phyloP scores from a whole-genome alignment of 2,797 vertebrate species.

The Rhinatrema bivittatum region DNA sequence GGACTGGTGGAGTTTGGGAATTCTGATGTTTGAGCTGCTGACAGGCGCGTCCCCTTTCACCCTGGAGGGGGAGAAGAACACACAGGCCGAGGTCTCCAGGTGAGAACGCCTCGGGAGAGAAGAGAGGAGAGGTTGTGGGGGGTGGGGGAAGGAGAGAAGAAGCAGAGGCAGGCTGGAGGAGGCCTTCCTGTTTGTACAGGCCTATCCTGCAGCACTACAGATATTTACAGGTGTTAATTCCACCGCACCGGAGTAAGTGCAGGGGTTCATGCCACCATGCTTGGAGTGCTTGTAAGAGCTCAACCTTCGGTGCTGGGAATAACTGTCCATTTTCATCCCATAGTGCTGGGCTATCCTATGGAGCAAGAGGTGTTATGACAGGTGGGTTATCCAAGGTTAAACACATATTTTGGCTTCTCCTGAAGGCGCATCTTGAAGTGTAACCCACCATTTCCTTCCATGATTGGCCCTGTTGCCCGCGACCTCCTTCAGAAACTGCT shows the following conservation, averaged over 20 bases:
- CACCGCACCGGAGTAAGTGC: no score
- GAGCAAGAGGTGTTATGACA: not conserved
- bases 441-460: constrained; percentile 78
- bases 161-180: not conserved
- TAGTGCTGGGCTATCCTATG: no score
- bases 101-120: constrained; percentile 36
- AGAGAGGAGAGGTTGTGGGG: not conserved
- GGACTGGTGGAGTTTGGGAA: constrained; percentile 92
- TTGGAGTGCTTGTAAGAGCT: no score
- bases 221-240: no score
- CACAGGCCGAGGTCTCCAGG: constrained; percentile 87
- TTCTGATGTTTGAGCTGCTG: constrained; percentile 85
- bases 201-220: no score
- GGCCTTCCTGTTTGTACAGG: no score
- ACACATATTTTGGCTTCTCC: constrained; percentile 11
- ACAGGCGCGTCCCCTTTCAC: constrained; percentile 89
- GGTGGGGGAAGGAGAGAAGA: not conserved
- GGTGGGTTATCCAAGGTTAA: not conserved
- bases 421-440: constrained; percentile 82
- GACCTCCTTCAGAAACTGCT: constrained; percentile 78
- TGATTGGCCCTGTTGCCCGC: constrained; percentile 72
- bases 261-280: no score
- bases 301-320: no score
- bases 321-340: no score
- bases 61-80: constrained; percentile 85